Evolutionary conservation across 1,140 invertebrate species (phyloP), one percentile per base, ranked within the genome.

Genomic region (Drosophila athabasca): DNA sequence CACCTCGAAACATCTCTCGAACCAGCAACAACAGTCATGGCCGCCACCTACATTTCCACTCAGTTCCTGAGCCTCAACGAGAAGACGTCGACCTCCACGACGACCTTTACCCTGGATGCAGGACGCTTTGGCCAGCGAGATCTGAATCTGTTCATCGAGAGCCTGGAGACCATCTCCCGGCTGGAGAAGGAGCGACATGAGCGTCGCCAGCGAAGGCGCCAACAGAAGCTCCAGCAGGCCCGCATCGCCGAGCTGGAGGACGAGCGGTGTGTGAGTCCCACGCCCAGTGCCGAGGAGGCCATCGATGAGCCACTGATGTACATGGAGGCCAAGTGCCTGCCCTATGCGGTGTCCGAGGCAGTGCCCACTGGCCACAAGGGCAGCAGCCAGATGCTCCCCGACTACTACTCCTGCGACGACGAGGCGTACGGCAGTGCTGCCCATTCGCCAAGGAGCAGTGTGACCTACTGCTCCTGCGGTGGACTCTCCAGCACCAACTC

Each of bases 311-410:
- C 85, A 0, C 5, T 66, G 0, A 62, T 64, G 50, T 85, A 79
- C 35, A 6, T 88, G 54, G 83, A 88, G 31, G 67, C 80, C 46
- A 90, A 90, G 49, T 80, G 82, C 43, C 90, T 83, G 50, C 82
- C 75, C 0, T 76, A 89, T 48, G 67, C 66, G 35, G 55, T 81
- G 3, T 81, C 71, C 0, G 69, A 72, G 17, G 26, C 59, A 1
- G 5, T 66, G 15, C 15, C 58, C 1, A 2, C 35, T 1, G 35
- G 17, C 1, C 8, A 64, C 13, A 49, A 24, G 7, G 6, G 13
- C 13, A 6, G 1, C 13, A 6, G 1, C 6, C 19, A 19, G 17
- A 19, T 35, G 17, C 7, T 29, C 7, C 45, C 77, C 6, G 51
- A 62, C 11, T 78, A 81, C 6, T 67, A 76, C 17, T 50, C 72